Evolutionary conservation across 2,797 vertebrate genomes (phyloP).

Genomic region (Lycodopsis pacificus): DNA sequence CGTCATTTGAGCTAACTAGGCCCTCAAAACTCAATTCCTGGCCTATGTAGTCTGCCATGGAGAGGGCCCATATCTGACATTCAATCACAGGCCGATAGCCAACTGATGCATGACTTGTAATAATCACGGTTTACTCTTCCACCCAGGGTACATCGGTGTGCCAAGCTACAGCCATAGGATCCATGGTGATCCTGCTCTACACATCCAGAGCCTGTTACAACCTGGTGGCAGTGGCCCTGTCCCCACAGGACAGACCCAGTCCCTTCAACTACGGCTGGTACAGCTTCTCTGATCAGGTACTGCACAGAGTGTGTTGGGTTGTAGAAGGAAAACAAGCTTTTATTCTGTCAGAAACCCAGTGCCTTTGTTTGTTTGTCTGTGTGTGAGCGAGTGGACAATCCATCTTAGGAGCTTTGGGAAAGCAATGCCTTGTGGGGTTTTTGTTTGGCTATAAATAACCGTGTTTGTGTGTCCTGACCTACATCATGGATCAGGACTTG

Average conservation of each 20-base stretch:
- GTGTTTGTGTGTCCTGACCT: conserved; percentile 56
- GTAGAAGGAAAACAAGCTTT: not conserved
- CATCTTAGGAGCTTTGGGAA: conserved; percentile 68
- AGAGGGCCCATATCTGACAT: conserved; percentile 19
- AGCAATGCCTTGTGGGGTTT: conserved; percentile 68
- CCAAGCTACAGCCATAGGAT: conserved; percentile 91
- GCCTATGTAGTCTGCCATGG: not conserved
- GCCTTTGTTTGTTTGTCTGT: not conserved
- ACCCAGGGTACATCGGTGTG: conserved; percentile 93
- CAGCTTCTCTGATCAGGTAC: conserved; percentile 93
- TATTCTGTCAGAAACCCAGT: not conserved
- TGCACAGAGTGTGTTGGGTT: not conserved
- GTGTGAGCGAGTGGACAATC: conserved; percentile 11
- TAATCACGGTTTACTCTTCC: conserved; percentile 30
- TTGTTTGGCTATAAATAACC: conserved; percentile 83
- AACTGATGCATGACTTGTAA: conserved; percentile 21
- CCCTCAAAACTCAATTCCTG: conserved; percentile 5
- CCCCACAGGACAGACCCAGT: conserved; percentile 87
- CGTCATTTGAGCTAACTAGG: too few species aligned
- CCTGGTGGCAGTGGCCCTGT: conserved; percentile 91
- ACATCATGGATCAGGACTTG: conserved; percentile 62
- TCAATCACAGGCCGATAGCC: conserved; percentile 15
- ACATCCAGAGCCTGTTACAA: conserved; percentile 96
- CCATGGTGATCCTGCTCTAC: conserved; percentile 90
- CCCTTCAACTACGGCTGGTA: conserved; percentile 97